A percentile compares a stretch with the other conserved stretches of the same genome.
These are phyloP conservation scores for Connochaetes taurinus DNA, from an alignment of 2,113 vertebrate genomes.

Conservation along the genomic window DNA sequence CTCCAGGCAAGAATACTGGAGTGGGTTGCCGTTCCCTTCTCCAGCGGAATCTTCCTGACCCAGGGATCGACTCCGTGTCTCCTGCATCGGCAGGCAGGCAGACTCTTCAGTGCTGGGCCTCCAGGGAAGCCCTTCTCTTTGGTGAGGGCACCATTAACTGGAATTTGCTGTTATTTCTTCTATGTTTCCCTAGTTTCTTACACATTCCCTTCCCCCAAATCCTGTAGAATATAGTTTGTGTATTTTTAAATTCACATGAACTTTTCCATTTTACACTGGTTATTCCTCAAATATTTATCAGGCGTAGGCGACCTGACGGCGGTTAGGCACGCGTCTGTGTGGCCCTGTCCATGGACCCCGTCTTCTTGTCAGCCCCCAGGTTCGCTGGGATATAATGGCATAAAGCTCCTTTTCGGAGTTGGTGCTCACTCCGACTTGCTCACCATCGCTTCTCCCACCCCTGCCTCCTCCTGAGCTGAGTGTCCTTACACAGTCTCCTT, in stretches of 20 bases:
- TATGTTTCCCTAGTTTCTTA: not conserved
- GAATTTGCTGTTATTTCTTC: not conserved
- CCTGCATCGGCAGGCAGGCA: not conserved
- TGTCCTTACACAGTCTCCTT: accelerated
- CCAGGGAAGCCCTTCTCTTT: not conserved
- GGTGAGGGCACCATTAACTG: not conserved
- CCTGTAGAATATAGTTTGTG: not conserved
- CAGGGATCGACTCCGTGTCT: not conserved
- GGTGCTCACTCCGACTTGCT: accelerated
- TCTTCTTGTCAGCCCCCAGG: not conserved
- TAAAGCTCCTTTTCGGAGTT: not conserved
- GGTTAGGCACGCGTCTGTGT: not conserved
- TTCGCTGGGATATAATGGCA: no score
- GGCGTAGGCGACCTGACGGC: not conserved
- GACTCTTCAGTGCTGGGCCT: not conserved
- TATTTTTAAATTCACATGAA: not conserved
- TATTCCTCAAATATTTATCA: not conserved
- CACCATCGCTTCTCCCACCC: accelerated
- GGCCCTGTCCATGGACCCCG: not conserved
- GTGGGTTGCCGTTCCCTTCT: not conserved
- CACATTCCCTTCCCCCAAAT: not conserved
- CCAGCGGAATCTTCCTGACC: not conserved
- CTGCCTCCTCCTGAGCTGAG: accelerated
- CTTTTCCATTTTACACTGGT: not conserved
- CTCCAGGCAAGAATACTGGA: not conserved